phyloP scores from a whole-genome alignment of 2,888 invertebrate genomes.

The Portevinia maculata region DNA sequence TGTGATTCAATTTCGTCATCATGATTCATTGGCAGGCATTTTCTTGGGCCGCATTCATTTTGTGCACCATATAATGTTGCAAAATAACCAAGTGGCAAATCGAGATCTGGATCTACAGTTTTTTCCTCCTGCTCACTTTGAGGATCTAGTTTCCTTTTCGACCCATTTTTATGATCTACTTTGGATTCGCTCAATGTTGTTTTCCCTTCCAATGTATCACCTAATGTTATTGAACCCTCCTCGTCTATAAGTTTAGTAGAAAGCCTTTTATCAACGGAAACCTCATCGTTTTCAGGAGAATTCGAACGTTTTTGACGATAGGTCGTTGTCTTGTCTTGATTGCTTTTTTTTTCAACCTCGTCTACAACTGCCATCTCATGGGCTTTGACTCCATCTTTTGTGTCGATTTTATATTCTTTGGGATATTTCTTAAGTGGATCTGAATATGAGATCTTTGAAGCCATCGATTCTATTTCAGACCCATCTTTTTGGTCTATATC shows the following conservation, averaged over 20 bases:
- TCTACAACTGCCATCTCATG: neutral
- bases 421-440: neutral
- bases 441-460: neutral
- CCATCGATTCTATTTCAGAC: neutral
- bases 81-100: constrained; percentile 12
- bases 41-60: neutral
- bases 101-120: neutral
- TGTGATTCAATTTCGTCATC: constrained; percentile 37
- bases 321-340: neutral
- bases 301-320: constrained; percentile 10
- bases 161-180: too few relatives aligned
- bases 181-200: too few relatives aligned
- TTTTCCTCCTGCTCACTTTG: neutral
- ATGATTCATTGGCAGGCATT: constrained; percentile 9
- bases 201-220: too few relatives aligned
- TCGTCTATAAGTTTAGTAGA: too few relatives aligned
- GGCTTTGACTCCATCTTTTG: neutral
- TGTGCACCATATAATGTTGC: constrained; percentile 1
- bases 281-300: neutral
- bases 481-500: neutral
- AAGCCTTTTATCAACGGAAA: neutral
- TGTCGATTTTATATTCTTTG: too few relatives aligned
- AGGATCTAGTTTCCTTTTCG: too few relatives aligned
- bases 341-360: neutral
- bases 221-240: too few relatives aligned